phyloP scores from a whole-genome alignment of 2,797 vertebrate genomes.

The Anabas testudineus region DNA sequence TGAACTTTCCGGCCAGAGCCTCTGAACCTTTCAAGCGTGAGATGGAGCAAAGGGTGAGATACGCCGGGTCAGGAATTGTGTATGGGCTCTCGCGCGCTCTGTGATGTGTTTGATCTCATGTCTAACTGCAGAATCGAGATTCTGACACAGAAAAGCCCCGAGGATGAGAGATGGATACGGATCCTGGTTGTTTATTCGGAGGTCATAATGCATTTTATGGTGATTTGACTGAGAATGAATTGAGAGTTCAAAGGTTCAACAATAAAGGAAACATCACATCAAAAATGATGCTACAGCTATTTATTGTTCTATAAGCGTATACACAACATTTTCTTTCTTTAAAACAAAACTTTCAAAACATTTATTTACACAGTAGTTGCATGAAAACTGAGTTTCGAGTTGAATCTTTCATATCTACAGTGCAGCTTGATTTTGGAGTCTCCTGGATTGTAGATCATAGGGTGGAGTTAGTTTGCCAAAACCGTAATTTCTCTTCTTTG shows the following conservation, averaged over 20 bases:
- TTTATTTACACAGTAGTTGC: no score
- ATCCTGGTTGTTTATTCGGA: conserved; percentile 6
- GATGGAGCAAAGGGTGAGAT: conserved; percentile 47
- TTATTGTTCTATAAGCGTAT: not conserved
- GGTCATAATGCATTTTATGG: not conserved
- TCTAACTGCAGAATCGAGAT: conserved; percentile 22
- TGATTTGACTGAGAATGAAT: conserved; percentile 17
- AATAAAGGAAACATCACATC: not conserved
- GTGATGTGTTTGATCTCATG: conserved; percentile 36
- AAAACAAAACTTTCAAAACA: no score
- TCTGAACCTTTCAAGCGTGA: conserved; percentile 63
- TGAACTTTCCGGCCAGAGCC: conserved; percentile 63
- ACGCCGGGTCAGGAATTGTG: conserved; percentile 27
- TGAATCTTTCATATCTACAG: not conserved
- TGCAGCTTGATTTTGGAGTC: not conserved
- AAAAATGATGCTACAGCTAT: not conserved
- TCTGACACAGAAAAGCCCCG: conserved; percentile 11
- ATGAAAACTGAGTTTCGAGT: not conserved
- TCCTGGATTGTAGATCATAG: not conserved
- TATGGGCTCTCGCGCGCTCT: conserved; percentile 3
- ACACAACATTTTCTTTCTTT: not conserved
- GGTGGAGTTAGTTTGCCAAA: conserved; percentile 18
- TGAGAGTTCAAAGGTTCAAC: not conserved
- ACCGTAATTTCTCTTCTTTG: conserved; percentile 14
- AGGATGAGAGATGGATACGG: conserved; percentile 19